phyloP scores from a whole-genome alignment of 1,140 invertebrate species.

The Leguminivora glycinivorella region DNA sequence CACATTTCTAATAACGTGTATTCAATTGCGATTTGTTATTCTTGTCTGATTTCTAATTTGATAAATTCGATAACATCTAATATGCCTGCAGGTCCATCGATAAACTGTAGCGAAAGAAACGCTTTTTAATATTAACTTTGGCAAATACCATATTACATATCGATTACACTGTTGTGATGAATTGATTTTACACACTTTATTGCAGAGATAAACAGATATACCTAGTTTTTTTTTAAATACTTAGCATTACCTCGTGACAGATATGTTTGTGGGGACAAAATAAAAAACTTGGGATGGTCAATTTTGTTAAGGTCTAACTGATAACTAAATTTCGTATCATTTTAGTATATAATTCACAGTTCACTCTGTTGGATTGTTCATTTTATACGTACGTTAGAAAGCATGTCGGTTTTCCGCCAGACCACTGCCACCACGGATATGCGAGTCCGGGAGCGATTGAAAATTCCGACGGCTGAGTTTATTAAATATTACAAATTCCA shows the following conservation, averaged over 20 bases:
- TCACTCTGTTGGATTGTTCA: no score
- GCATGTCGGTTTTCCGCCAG: background rate
- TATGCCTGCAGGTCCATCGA: background rate
- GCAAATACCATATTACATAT: background rate
- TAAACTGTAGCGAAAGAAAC: background rate
- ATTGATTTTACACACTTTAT: background rate
- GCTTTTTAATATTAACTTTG: background rate
- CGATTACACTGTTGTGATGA: background rate
- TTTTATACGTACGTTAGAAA: background rate
- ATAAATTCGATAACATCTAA: background rate
- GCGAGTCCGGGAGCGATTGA: background rate
- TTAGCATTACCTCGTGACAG: no score
- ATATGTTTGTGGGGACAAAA: no score
- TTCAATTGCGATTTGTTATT: background rate
- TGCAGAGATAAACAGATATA: background rate
- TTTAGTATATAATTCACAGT: no score
- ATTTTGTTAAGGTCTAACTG: no score
- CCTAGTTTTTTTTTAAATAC: no score
- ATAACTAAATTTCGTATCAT: no score
- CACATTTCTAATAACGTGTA: slow-evolving; percentile 9
- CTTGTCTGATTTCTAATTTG: background rate
- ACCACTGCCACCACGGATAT: background rate
- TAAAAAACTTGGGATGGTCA: no score
- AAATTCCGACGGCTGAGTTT: background rate
- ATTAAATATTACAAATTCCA: slow-evolving; percentile 13